These are phyloP conservation scores for Hydropsyche tenuis DNA, from an alignment of 1,140 invertebrate species.

Conservation along the genomic window DNA sequence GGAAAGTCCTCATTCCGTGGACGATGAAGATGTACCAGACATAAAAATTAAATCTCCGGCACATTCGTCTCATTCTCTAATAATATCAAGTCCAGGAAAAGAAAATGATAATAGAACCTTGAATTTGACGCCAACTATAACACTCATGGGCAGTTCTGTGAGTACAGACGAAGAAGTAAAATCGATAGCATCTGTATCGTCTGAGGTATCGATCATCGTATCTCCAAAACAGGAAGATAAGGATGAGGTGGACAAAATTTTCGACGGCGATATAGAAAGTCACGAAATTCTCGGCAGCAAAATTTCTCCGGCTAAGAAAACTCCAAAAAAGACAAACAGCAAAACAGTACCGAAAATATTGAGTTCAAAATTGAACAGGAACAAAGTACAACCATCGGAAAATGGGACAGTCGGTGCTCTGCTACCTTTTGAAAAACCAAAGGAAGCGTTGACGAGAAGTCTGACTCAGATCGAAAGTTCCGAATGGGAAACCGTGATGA, in stretches of 20 bases:
- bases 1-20: slow-evolving; percentile 42
- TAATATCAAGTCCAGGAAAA: background rate
- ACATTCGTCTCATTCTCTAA: slow-evolving; percentile 32
- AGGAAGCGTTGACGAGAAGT: slow-evolving; percentile 68
- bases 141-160: slow-evolving; percentile 42
- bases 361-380: slow-evolving; percentile 38
- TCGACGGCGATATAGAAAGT: slow-evolving; percentile 18
- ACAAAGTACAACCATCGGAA: slow-evolving; percentile 44
- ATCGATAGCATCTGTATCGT: slow-evolving; percentile 42
- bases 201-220: slow-evolving; percentile 30
- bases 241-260: slow-evolving; percentile 30
- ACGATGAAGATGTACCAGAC: slow-evolving; percentile 12
- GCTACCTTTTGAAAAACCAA: slow-evolving; percentile 64
- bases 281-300: slow-evolving; percentile 28
- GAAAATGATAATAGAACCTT: background rate
- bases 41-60: slow-evolving; percentile 8
- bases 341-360: slow-evolving; percentile 35
- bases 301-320: slow-evolving; percentile 44
- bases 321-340: slow-evolving; percentile 27
- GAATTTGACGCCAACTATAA: slow-evolving; percentile 36
- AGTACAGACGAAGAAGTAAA: slow-evolving; percentile 44
- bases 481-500: slow-evolving; percentile 87
- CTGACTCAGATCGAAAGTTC: slow-evolving; percentile 72
- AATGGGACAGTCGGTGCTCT: background rate
- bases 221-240: slow-evolving; percentile 39